phyloP scores from a whole-genome alignment of 2,113 vertebrate genomes.

The Archilochus colubris region DNA sequence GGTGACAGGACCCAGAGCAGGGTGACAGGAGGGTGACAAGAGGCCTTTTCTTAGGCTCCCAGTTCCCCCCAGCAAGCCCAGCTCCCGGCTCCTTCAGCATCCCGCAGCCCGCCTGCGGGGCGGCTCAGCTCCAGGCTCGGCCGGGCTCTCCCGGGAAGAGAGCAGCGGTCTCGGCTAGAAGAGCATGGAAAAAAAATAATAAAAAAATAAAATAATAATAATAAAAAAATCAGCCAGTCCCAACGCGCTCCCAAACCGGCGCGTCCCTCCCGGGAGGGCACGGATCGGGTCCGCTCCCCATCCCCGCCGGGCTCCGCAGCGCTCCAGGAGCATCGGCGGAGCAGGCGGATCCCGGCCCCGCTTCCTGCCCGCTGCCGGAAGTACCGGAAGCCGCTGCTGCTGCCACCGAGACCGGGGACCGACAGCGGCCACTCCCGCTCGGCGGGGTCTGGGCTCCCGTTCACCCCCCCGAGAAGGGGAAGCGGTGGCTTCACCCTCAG shows the following conservation, averaged over 20 bases:
- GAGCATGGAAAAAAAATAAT: neutral
- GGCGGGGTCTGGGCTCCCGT: fast-evolving
- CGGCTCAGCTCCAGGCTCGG: too few species aligned
- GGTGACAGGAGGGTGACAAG: neutral
- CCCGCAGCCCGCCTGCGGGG: neutral
- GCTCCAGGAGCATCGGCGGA: too few species aligned
- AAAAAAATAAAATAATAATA: neutral
- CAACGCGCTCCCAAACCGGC: fast-evolving
- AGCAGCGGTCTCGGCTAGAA: neutral
- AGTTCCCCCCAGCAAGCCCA: neutral
- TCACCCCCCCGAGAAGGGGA: too few species aligned
- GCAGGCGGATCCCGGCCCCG: neutral
- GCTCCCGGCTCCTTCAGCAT: neutral
- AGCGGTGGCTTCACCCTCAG: fast-evolving
- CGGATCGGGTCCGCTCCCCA: fast-evolving
- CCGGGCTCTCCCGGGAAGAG: neutral
- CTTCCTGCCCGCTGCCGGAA: neutral
- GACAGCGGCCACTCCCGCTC: fast-evolving
- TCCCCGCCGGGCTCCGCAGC: fast-evolving
- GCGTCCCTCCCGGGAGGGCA: fast-evolving
- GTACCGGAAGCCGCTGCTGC: neutral
- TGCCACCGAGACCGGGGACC: neutral
- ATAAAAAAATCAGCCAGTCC: neutral
- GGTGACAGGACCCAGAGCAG: neutral
- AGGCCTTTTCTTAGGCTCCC: neutral